Conservation (phyloP, 2,113 vertebrate species). For the Alosa alosa region DNA sequence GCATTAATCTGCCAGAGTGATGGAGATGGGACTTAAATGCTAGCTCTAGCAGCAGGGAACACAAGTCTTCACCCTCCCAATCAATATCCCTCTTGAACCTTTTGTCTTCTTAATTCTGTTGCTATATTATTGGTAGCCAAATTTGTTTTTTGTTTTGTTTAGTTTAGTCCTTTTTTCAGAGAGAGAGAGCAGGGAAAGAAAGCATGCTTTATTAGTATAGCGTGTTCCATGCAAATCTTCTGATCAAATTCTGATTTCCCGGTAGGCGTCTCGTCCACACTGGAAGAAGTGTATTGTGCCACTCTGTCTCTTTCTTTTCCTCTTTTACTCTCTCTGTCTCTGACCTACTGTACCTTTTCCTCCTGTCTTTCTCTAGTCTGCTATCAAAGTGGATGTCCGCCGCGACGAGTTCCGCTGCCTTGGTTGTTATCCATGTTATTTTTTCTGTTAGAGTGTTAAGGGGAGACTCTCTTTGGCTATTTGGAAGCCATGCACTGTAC, state of each 20-base stretch:
- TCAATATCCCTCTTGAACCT: constrained; percentile 77
- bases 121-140: constrained; percentile 66
- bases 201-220: constrained; percentile 63
- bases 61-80: constrained; percentile 62
- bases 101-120: constrained; percentile 69
- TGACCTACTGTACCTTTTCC: neutral
- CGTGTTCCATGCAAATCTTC: constrained; percentile 69
- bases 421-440: neutral
- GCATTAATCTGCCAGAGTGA: constrained; percentile 38
- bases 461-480: neutral
- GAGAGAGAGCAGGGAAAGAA: constrained; percentile 43
- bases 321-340: neutral
- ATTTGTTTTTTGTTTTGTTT: constrained; percentile 46
- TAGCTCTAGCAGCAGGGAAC: constrained; percentile 60
- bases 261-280: neutral
- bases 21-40: constrained; percentile 34
- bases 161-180: constrained; percentile 37
- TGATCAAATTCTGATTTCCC: neutral
- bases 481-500: neutral
- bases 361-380: neutral
- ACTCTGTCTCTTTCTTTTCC: neutral
- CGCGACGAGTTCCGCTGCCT: neutral
- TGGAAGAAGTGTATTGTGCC: neutral
- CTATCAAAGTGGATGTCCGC: neutral
- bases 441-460: neutral